phyloP scores from a whole-genome alignment of 1,140 invertebrate genomes.

The Acyrthosiphon pisum region DNA sequence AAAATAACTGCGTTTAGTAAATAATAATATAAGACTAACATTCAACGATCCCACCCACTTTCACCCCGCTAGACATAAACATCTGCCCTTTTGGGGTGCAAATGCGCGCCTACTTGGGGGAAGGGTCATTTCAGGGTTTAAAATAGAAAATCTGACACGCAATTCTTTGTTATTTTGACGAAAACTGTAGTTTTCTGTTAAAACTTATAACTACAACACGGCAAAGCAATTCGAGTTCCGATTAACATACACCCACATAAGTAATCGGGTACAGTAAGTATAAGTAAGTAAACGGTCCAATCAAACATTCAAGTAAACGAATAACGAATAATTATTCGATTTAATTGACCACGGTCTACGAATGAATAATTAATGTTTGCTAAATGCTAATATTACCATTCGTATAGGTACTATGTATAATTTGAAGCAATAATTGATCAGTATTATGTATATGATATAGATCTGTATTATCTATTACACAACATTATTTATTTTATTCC shows the following conservation, averaged over 20 bases:
- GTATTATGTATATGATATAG: too few relatives aligned
- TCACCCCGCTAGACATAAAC: neutral
- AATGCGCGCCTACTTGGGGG: neutral
- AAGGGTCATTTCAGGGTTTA: neutral
- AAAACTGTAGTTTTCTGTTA: neutral
- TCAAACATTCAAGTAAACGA: neutral
- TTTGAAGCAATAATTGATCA: neutral
- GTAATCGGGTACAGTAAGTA: neutral
- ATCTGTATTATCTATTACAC: neutral
- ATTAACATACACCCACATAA: neutral
- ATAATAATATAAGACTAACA: neutral
- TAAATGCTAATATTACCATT: neutral
- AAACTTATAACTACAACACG: slow-evolving; percentile 1
- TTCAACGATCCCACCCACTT: neutral
- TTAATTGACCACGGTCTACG: neutral
- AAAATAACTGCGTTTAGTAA: neutral
- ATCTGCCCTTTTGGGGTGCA: slow-evolving; percentile 38
- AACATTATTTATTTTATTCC: neutral
- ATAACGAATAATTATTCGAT: neutral
- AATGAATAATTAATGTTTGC: neutral
- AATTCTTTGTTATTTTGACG: neutral
- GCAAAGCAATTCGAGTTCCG: neutral
- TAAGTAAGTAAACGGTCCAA: too few relatives aligned
- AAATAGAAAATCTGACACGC: slow-evolving; percentile 13
- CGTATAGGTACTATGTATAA: neutral